phyloP scores from a whole-genome alignment of 1,140 invertebrate genomes.

The Eriocheir sinensis region DNA sequence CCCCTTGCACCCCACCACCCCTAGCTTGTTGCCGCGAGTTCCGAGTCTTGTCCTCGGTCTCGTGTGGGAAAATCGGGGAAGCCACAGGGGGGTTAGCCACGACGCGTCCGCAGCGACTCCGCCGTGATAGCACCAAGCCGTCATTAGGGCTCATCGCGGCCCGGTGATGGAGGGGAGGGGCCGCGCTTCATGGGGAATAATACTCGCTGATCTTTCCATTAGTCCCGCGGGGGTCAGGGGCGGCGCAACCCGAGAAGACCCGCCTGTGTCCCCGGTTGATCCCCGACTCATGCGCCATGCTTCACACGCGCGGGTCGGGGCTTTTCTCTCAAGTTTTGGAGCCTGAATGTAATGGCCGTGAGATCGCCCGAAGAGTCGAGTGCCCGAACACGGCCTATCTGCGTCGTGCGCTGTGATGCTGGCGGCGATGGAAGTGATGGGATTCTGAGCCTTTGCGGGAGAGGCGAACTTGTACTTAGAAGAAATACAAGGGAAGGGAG shows the following conservation, averaged over 20 bases:
- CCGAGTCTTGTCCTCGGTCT: not conserved
- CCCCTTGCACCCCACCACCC: too few species aligned
- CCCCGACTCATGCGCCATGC: not conserved
- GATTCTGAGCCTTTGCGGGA: not conserved
- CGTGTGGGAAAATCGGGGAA: not conserved
- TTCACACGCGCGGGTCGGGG: not conserved
- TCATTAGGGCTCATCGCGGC: slow-evolving; percentile 41
- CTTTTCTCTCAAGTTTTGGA: not conserved
- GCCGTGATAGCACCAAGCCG: slow-evolving; percentile 36
- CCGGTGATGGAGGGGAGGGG: slow-evolving; percentile 29
- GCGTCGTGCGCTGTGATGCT: not conserved
- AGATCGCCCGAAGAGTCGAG: not conserved
- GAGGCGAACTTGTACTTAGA: not conserved
- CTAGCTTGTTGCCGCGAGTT: not conserved
- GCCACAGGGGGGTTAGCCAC: slow-evolving; percentile 25
- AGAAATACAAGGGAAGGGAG: not conserved
- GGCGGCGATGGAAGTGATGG: not conserved
- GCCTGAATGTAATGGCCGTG: not conserved
- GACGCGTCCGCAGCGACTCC: slow-evolving; percentile 29
- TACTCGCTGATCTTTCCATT: slow-evolving; percentile 57
- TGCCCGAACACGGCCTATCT: not conserved
- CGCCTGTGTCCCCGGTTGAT: not conserved
- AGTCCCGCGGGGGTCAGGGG: slow-evolving; percentile 26
- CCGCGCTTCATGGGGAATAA: slow-evolving; percentile 53
- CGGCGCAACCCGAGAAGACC: slow-evolving; percentile 3